Evolutionary conservation across 2,797 vertebrate genomes (phyloP).

Genomic region (Pangasius mekongensis): DNA sequence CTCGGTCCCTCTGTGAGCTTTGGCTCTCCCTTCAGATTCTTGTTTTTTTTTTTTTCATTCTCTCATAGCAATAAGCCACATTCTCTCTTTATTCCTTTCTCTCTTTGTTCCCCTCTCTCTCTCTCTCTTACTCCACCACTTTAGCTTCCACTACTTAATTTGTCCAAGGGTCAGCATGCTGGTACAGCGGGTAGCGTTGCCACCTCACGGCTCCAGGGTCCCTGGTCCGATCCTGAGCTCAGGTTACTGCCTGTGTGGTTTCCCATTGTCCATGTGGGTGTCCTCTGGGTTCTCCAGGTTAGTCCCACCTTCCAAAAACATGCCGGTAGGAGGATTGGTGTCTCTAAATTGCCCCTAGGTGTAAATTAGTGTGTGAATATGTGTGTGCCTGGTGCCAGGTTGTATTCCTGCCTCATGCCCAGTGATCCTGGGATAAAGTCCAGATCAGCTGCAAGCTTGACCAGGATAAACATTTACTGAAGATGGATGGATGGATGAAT

Average conservation of each 20-base stretch:
- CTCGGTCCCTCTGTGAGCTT: constrained; percentile 56
- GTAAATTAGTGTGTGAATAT: not conserved
- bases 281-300: not conserved
- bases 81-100: constrained; percentile 7
- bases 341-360: not conserved
- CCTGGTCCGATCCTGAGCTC: not conserved
- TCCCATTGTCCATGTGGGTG: not conserved
- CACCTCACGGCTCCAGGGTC: not conserved
- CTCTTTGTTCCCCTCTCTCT: not conserved
- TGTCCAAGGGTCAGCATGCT: not conserved
- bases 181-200: not conserved
- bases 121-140: not conserved
- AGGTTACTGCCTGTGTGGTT: constrained; percentile 3
- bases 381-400: not conserved
- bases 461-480: not conserved
- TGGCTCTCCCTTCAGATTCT: constrained; percentile 54
- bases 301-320: not conserved
- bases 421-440: not conserved
- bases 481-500: not conserved
- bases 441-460: not conserved
- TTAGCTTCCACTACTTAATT: not conserved
- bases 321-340: not conserved
- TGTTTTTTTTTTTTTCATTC: constrained; percentile 40
- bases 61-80: constrained; percentile 55
- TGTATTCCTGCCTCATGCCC: not conserved